Base-by-base conservation (phyloP, 2,888 invertebrate genomes). In the Vannuccia rotundouncinata region DNA sequence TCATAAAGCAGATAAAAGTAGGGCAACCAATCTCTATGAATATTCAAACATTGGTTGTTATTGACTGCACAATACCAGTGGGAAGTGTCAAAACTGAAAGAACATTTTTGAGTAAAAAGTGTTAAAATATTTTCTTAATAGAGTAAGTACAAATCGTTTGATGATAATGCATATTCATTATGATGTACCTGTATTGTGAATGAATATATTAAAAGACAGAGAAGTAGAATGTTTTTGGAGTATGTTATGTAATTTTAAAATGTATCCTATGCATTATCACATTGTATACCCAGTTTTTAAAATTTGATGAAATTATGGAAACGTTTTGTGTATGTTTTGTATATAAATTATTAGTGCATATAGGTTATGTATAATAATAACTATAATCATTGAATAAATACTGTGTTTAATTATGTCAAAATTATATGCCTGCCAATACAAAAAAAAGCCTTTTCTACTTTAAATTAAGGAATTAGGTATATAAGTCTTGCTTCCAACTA, bases 61-160 rank as follows among this genome's bases (percentile, higher is more conserved):
- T 66, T 66, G 22, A 27, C 25, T 66, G 66, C 66, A 66, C 66
- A 66, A 66, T 66, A 27, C 66, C 66, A 66, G 66, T 66, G 10
- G 22, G 66, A 66, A 66, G 5, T 66, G 66, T 66, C 22, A 17
- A 66, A 66, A 27, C 66, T 66, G 22, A 66, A n/a, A 66, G 66
- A 66, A 66, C 25, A 66, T 66, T 66, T n/a, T 66, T 22, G 13
- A 22, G 66, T 27, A 22, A 22, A 22, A 22, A 22, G 22, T 5
- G 66, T 66, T 66, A 66, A 66, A 66, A 66, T 27, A 66, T 66
- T 27, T 66, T 66, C 66, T 5, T 5, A 13, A 22, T 13, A 66
- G 17, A 45, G 45, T 45, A 66, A 27, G 66, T 66, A 27, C 13
- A 66, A 5, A 66, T 66, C 66, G 66, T 66, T 66, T 66, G 66